Evolutionary conservation across 2,797 vertebrate species (phyloP).

Genomic region (Dendrocincla tyrannina): DNA sequence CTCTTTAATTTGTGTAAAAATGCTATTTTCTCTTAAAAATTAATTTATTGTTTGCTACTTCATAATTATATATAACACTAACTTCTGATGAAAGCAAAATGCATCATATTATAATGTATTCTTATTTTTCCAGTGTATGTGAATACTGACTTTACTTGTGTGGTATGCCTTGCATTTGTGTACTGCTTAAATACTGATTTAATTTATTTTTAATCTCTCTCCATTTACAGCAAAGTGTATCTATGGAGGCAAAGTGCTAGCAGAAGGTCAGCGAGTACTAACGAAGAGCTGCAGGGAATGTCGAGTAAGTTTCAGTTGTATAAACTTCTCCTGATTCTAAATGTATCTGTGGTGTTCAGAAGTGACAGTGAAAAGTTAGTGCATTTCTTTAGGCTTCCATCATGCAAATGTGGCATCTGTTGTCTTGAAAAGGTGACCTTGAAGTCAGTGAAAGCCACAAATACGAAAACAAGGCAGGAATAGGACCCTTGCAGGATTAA

Average conservation of each 20-base stretch:
- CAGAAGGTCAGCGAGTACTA: constrained; percentile 88
- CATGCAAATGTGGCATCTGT: not conserved
- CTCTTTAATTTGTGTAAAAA: not conserved
- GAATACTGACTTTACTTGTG: not conserved
- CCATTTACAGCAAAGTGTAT: constrained; percentile 86
- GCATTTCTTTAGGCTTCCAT: constrained; percentile 13
- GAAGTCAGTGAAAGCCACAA: not conserved
- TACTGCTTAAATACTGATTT: not conserved
- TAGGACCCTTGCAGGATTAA: not conserved
- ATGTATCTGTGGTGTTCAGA: not conserved
- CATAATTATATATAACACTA: not conserved
- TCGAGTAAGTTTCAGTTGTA: constrained; percentile 80
- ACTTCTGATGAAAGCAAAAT: not conserved
- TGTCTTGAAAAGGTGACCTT: not conserved
- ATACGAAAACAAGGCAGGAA: not conserved
- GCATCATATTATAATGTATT: not conserved
- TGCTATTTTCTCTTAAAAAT: not conserved
- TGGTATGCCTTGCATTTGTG: not conserved
- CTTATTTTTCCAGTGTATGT: not conserved
- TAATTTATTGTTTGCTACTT: not conserved
- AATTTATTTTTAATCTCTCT: not conserved
- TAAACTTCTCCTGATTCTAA: not conserved
- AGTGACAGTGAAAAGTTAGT: not conserved
- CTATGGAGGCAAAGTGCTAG: constrained; percentile 86
- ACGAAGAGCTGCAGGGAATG: constrained; percentile 91